These are phyloP conservation scores for Microchirus variegatus DNA, from an alignment of 2,797 vertebrate species.

Conservation along the genomic window DNA sequence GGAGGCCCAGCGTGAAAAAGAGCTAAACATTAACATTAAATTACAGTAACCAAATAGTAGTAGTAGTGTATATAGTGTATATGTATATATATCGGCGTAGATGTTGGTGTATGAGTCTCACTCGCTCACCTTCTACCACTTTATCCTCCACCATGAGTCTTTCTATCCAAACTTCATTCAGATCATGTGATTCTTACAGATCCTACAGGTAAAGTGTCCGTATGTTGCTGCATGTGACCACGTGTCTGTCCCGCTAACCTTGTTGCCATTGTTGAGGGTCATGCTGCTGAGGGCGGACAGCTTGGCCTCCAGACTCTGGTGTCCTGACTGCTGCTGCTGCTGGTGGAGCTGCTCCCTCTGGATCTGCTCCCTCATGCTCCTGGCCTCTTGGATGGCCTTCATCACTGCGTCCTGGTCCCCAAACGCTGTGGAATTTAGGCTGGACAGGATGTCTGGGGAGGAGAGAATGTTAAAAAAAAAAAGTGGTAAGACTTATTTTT, in stretches of 20 bases:
- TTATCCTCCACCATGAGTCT: too few relatives aligned
- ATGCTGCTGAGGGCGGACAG: constrained; percentile 89
- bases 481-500: too few relatives aligned
- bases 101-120: too few relatives aligned
- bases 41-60: too few relatives aligned
- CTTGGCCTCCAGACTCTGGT: constrained; percentile 89
- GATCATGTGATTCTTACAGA: constrained; percentile 22
- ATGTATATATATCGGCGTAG: too few relatives aligned
- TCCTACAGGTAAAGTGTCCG: too few relatives aligned
- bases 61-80: too few relatives aligned
- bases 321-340: constrained; percentile 64
- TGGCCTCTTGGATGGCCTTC: constrained; percentile 98
- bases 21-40: too few relatives aligned
- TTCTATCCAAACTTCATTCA: constrained; percentile 15
- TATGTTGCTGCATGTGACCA: constrained; percentile 10
- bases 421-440: constrained; percentile 96
- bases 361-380: constrained; percentile 98
- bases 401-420: constrained; percentile 99
- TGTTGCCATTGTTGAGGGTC: constrained; percentile 95
- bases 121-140: too few relatives aligned
- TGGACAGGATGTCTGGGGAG: constrained; percentile 94
- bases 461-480: constrained; percentile 3
- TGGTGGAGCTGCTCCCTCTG: constrained; percentile 92
- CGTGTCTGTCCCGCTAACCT: constrained; percentile 81
- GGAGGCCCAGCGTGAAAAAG: too few relatives aligned